Evolutionary conservation across 2,113 vertebrate genomes (phyloP), one percentile per base, ranked within the genome.

Genomic region (Stigmatopora nigra): DNA sequence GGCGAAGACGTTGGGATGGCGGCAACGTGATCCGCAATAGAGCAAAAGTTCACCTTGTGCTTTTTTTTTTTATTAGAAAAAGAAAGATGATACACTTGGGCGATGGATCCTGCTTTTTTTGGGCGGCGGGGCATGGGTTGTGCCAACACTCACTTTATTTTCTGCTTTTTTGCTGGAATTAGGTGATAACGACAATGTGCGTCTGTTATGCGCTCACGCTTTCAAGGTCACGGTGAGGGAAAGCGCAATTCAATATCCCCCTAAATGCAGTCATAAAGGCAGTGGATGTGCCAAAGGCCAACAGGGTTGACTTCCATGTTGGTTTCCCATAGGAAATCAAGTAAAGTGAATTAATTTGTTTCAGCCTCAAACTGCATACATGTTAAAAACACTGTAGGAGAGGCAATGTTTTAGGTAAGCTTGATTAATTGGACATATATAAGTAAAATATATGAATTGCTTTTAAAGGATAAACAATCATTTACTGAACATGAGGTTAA

Each of bases 31-130:
- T 86, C 81, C 86, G 88, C 83, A 84, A 53, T 80, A 73, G 79
- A 89, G 77, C 77, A 84, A 88, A 87, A 89, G 88, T 91, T 90
- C 88, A 89, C 70, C 13, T 65, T 70, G 71, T 67, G 82, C 89
- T 88, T n/a, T 36, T 7, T n/a, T 36, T 7, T 57, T 36, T 31
- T 35, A 57, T 19, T 25, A 12, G n/a, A n/a, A 59, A 59, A 45
- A 61, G 72, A 77, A 83, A 80, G 79, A 85, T 22, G 53, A 55
- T 55, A 25, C 53, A 31, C 53, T 55, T 15, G 53, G 13, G 72
- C 69, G 82, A 89, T 88, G 76, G 74, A 75, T 83, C 71, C 74
- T 64, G 80, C 86, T 69, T 75, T 77, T 81, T 64, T 64, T 78
- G 72, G 14, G 12, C 20, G 5, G 10, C 13, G 82, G 82, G 81